Conservation (phyloP, 1,140 invertebrate species). For the Cotesia typhae region DNA sequence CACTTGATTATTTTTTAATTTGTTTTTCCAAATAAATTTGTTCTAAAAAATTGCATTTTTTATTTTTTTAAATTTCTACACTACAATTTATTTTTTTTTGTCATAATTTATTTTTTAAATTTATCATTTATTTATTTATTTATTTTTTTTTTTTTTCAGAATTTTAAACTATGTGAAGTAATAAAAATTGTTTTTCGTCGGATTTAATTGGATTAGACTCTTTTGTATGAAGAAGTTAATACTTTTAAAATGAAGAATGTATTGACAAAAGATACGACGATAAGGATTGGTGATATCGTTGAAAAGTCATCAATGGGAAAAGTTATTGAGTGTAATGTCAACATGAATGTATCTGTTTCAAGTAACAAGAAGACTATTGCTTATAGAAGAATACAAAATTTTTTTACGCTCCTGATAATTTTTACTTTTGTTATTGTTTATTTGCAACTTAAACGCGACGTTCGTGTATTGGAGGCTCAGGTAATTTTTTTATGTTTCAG, state of each 20-base stretch:
- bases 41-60: no score
- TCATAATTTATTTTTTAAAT: no score
- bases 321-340: conserved; percentile 54
- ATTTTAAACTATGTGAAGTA: no score
- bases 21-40: no score
- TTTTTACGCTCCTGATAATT: conserved; percentile 41
- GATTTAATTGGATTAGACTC: no score
- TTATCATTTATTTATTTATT: no score
- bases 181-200: no score
- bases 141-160: no score
- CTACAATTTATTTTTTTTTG: no score
- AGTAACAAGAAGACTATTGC: conserved; percentile 48
- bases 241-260: conserved; percentile 21
- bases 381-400: conserved; percentile 40
- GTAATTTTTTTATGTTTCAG: conserved; percentile 41
- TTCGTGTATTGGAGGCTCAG: conserved; percentile 46
- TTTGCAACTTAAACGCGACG: conserved; percentile 46
- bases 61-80: no score
- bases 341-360: conserved; percentile 53
- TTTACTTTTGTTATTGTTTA: conserved; percentile 39
- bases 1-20: no score
- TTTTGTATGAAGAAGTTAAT: no score
- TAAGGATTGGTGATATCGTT: conserved; percentile 33
- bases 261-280: conserved; percentile 34
- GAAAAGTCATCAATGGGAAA: conserved; percentile 40